phyloP scores from a whole-genome alignment of 2,113 vertebrate species.

The Vulpes lagopus region DNA sequence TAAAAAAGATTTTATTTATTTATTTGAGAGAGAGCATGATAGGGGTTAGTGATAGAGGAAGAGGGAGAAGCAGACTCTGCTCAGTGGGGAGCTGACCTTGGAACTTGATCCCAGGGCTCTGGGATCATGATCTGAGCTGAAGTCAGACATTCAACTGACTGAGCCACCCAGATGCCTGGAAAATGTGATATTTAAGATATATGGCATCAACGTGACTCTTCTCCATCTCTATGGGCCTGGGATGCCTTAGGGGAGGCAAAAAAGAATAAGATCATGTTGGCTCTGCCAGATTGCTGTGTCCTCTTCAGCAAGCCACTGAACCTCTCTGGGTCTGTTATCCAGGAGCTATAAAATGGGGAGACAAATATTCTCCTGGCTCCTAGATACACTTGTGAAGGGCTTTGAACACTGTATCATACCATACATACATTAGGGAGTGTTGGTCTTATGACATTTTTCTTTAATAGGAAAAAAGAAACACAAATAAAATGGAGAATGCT shows the following conservation, averaged over 20 bases:
- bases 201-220: background rate
- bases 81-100: background rate
- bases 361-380: background rate
- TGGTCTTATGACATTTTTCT: background rate
- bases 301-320: background rate
- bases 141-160: background rate
- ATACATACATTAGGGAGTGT: background rate
- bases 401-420: background rate
- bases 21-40: background rate
- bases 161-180: background rate
- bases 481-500: background rate
- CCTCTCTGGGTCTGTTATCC: background rate
- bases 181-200: background rate
- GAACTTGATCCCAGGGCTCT: background rate
- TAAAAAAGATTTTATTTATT: background rate
- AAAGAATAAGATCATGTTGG: background rate
- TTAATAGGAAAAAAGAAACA: background rate
- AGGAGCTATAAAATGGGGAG: background rate
- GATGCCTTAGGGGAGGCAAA: background rate
- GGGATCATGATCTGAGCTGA: background rate
- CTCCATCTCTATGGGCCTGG: background rate
- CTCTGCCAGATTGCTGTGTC: background rate
- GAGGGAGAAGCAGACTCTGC: background rate
- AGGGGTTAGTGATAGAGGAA: background rate
- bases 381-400: background rate